phyloP scores from a whole-genome alignment of 2,113 vertebrate species.

The Coracopsis vasa region DNA sequence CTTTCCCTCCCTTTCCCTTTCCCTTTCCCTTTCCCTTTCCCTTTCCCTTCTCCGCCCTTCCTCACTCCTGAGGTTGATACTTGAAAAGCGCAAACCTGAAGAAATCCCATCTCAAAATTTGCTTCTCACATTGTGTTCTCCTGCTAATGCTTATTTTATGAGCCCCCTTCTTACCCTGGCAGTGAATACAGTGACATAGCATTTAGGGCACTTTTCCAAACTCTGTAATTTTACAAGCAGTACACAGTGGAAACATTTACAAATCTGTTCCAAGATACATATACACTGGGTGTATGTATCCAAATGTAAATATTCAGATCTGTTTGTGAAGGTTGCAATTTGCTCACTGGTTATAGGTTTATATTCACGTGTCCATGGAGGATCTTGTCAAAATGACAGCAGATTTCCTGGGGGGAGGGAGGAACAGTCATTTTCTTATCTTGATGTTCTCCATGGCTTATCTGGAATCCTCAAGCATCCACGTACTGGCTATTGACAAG shows the following conservation, averaged over 20 bases:
- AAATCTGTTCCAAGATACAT: constrained; percentile 53
- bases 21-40: too few species aligned
- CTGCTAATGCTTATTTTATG: constrained; percentile 26
- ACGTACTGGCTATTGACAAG: not conserved
- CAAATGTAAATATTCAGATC: constrained; percentile 26
- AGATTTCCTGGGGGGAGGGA: not conserved
- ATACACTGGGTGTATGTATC: not conserved
- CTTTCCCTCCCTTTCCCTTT: too few species aligned
- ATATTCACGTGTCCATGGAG: not conserved
- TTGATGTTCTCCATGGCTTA: not conserved
- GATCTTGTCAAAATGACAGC: not conserved
- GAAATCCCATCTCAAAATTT: not conserved
- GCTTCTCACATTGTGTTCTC: not conserved
- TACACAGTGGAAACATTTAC: constrained; percentile 67
- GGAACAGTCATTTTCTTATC: not conserved
- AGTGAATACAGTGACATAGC: not conserved
- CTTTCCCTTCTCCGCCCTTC: too few species aligned
- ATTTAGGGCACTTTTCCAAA: constrained; percentile 15
- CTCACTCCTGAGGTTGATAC: too few species aligned
- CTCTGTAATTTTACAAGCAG: constrained; percentile 52
- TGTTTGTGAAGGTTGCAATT: not conserved
- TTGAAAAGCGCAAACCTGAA: not conserved
- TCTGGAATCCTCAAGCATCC: not conserved
- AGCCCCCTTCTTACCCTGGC: constrained; percentile 27
- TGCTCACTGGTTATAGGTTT: not conserved